Evolutionary conservation across 1,140 invertebrate genomes (phyloP), one percentile per base, ranked within the genome.

Genomic region (Pentalonia nigronervosa): DNA sequence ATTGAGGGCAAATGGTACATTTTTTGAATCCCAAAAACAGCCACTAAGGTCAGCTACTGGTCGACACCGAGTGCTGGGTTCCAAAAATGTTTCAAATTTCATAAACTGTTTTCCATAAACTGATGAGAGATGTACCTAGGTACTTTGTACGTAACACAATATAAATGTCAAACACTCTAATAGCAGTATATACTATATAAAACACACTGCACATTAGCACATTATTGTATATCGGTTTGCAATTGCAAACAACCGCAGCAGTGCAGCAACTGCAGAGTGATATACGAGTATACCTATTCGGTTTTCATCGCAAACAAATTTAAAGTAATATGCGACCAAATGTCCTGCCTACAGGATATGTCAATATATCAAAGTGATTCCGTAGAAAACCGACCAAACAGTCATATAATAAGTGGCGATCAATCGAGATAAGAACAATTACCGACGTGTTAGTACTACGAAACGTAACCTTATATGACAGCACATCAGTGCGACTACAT

Each of bases 381-480:
- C n/a, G n/a, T 21, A 88, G 87, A 88, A 88, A 88, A 53, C n/a
- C n/a, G n/a, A 88, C n/a, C 17, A 50, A n/a, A 34, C 41, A 30
- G 23, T 41, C 25, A 41, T 87, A 30, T 34, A 67, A 67, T 67
- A 47, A 20, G 41, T 1, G 20, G 7, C 86, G 87, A 56, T 36
- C 50, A 48, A 21, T 56, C 21, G 88, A 60, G 88, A 89, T 56
- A 36, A 89, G n/a, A 60, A 23, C 50, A 47, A 88, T 88, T 88
- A 88, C 50, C 25, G 88, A 23, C 34, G 23, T 56, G 88, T 90
- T 90, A 41, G 21, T 34, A 41, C 34, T 14, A 53, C 20, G 47
- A 56, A 56, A 56, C 88, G 88, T 90, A 34, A 88, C 87, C 87
- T 41, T 90, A 90, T 56, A 56, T 30, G 88, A 90, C 34, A 41